Evolutionary conservation across 2,113 vertebrate genomes (phyloP).

Genomic region (Phoenicopterus ruber): DNA sequence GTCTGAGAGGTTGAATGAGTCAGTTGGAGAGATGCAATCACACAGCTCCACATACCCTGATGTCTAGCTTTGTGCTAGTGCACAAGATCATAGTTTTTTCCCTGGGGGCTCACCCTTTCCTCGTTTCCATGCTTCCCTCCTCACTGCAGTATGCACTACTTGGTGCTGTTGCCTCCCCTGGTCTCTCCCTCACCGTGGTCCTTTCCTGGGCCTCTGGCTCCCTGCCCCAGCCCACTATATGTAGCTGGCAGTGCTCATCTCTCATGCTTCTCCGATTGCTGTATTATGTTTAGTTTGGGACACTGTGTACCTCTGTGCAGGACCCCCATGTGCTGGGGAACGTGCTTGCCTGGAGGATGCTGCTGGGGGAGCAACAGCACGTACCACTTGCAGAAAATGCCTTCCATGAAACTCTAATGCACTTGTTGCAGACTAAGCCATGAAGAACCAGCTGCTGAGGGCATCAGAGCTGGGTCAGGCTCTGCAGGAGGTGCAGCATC

Average conservation of each 20-base stretch:
- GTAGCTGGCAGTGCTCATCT: neutral
- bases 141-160: neutral
- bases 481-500: neutral
- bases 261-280: rapidly evolving
- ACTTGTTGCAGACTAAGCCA: rapidly evolving
- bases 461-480: neutral
- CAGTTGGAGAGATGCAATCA: neutral
- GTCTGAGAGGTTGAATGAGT: neutral
- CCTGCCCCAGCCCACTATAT: neutral
- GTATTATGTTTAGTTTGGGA: neutral
- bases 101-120: neutral
- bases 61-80: neutral
- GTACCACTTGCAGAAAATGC: neutral
- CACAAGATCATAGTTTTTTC: neutral
- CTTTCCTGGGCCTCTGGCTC: neutral
- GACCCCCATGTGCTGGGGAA: neutral
- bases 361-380: neutral
- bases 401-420: rapidly evolving
- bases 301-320: neutral
- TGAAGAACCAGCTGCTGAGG: neutral
- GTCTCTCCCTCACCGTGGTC: neutral
- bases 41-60: neutral
- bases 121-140: neutral
- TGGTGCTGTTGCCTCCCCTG: neutral
- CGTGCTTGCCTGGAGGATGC: neutral